phyloP scores from a whole-genome alignment of 1,140 invertebrate genomes.

The Macrotrachela quadricornifera region DNA sequence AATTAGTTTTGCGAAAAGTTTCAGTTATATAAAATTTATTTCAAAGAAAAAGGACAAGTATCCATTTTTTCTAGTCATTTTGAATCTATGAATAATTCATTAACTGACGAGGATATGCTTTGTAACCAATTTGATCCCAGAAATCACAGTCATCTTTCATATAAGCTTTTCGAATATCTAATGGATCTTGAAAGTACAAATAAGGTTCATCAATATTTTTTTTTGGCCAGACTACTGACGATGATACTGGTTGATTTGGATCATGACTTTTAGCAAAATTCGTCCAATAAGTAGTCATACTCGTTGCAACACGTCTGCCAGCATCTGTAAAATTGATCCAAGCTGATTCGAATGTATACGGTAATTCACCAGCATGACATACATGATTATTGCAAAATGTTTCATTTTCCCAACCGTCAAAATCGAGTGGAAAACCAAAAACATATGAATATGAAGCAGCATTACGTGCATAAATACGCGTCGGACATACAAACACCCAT shows the following conservation, averaged over 20 bases:
- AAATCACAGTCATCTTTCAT: conserved; percentile 5
- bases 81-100: too few species aligned
- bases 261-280: conserved; percentile 17
- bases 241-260: not conserved
- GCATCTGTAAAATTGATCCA: not conserved
- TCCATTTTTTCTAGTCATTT: too few species aligned
- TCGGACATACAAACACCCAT: conserved; percentile 7
- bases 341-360: conserved; percentile 1
- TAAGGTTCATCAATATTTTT: not conserved
- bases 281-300: conserved; percentile 16
- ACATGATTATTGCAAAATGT: conserved; percentile 5
- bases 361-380: conserved; percentile 7
- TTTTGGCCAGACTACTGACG: not conserved
- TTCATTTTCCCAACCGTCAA: conserved; percentile 5
- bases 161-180: not conserved
- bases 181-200: too few species aligned
- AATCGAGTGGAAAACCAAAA: conserved; percentile 4
- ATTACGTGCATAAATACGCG: too few species aligned
- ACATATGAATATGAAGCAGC: conserved; percentile 7
- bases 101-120: too few species aligned
- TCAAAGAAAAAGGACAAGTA: too few species aligned
- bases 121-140: conserved; percentile 5
- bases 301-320: conserved; percentile 13
- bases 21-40: too few species aligned
- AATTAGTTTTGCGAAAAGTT: too few species aligned